Evolutionary conservation across 2,113 vertebrate genomes (phyloP), one percentile per base, ranked within the genome.

Genomic region (Peromyscus leucopus): DNA sequence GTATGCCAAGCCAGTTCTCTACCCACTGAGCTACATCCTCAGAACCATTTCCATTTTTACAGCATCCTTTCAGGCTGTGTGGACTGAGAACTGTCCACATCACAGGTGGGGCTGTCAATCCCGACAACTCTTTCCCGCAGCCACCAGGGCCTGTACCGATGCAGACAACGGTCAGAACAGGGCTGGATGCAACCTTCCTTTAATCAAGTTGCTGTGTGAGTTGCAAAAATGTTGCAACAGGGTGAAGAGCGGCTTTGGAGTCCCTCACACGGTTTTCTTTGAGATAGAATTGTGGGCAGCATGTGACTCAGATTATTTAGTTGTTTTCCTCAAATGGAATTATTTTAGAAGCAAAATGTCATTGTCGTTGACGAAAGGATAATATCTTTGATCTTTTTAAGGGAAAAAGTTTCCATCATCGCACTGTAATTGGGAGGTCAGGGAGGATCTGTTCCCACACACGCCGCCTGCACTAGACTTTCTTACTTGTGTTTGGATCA

Each of bases 311-410:
- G 89, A 87, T 95, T 96, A 91, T 59, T 98, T 97, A 87, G 69
- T 94, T 98, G 80, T 94, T 95, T 96, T 87, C 82, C 96, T 97
- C 95, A 97, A 97, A 98, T 72, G 46, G 42, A 95, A n/a, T 39
- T n/a, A 24, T 96, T 95, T 72, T 76, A 94, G 93, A 67, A 96
- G 97, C 89, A 97, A 94, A 97, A 96, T 26, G 39, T 6, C 69
- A 93, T 11, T 31, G 57, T 75, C 91, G 65, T 97, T 97, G 98
- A 97, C 93, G 83, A 96, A 96, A 96, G 76, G 91, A 84, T 98
- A 75, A 86, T 90, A 95, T 59, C 97, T 98, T 98, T 98, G 98
- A 97, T 98, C 95, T 91, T 97, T 95, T 78, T 82, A 96, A 95
- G 28, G 96, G 94, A 91, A 33, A 28, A n/a, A 12, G 22, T 69